Evolutionary conservation across 2,797 vertebrate species (phyloP).

Genomic region (Sebastes hopkinsi): DNA sequence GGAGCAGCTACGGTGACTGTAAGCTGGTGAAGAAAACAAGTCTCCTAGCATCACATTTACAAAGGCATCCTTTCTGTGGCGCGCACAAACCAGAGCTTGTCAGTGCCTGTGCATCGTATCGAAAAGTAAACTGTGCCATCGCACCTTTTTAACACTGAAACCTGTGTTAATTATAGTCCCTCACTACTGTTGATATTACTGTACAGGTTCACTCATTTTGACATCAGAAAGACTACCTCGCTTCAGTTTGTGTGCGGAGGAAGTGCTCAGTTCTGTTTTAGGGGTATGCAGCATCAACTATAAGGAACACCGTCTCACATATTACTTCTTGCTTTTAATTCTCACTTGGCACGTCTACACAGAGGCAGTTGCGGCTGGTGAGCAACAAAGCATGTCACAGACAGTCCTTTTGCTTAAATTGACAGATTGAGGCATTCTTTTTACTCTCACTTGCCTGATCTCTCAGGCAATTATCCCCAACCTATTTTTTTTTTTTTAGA

Average conservation of each 20-base stretch:
- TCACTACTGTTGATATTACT: not conserved
- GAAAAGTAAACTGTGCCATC: not conserved
- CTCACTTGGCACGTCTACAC: conserved; percentile 18
- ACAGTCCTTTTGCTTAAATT: conserved; percentile 27
- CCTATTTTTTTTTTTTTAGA: conserved; percentile 3
- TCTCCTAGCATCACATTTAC: not conserved
- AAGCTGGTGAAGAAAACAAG: conserved; percentile 10
- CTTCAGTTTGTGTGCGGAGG: not conserved
- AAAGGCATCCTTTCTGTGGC: not conserved
- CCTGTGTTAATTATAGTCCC: not conserved
- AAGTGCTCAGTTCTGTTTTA: not conserved
- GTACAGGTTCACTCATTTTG: not conserved
- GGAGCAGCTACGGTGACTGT: not conserved
- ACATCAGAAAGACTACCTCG: not conserved
- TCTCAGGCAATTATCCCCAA: conserved; percentile 53
- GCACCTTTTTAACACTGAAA: not conserved
- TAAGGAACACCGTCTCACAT: conserved; percentile 28
- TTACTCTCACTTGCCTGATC: conserved; percentile 31
- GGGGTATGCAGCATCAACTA: not conserved
- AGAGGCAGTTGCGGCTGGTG: conserved; percentile 20
- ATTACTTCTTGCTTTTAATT: conserved; percentile 39
- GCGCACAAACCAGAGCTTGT: not conserved
- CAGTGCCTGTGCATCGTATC: not conserved
- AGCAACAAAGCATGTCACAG: conserved; percentile 47
- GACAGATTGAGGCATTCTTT: conserved; percentile 38